These are phyloP conservation scores for Amphipoea lucens DNA, from an alignment of 2,888 invertebrate species.

Conservation along the genomic window DNA sequence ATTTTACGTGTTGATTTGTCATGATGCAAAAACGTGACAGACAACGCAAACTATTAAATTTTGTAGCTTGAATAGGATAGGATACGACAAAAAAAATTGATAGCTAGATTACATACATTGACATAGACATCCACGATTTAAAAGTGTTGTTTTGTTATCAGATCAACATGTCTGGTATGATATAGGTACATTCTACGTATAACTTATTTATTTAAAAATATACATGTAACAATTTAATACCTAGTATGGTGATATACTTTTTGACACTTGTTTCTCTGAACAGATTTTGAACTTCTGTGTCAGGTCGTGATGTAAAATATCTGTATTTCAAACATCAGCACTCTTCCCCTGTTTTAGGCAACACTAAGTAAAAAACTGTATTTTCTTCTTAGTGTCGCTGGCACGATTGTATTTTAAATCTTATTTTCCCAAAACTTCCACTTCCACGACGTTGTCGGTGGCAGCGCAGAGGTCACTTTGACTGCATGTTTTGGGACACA, in stretches of 20 bases:
- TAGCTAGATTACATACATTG: too few relatives aligned
- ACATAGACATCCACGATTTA: too few relatives aligned
- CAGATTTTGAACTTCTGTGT: neutral
- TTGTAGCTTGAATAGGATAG: neutral
- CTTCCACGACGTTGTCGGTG: too few relatives aligned
- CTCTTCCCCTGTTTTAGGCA: neutral
- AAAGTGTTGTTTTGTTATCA: neutral
- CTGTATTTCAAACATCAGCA: neutral
- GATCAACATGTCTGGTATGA: neutral
- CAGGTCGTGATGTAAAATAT: neutral
- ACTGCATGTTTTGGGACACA: too few relatives aligned
- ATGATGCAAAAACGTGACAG: neutral
- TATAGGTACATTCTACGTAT: neutral
- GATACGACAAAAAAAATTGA: too few relatives aligned
- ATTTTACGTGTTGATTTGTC: constrained; percentile 8
- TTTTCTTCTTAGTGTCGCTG: neutral
- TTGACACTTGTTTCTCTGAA: neutral
- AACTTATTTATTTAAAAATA: too few relatives aligned
- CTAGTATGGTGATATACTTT: neutral
- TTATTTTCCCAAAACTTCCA: too few relatives aligned
- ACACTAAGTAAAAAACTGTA: neutral
- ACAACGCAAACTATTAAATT: neutral
- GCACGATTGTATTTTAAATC: too few relatives aligned
- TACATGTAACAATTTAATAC: too few relatives aligned
- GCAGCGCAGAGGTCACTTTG: too few relatives aligned